These are phyloP conservation scores for Numenius arquata DNA, from an alignment of 2,113 vertebrate species.

Conservation along the genomic window DNA sequence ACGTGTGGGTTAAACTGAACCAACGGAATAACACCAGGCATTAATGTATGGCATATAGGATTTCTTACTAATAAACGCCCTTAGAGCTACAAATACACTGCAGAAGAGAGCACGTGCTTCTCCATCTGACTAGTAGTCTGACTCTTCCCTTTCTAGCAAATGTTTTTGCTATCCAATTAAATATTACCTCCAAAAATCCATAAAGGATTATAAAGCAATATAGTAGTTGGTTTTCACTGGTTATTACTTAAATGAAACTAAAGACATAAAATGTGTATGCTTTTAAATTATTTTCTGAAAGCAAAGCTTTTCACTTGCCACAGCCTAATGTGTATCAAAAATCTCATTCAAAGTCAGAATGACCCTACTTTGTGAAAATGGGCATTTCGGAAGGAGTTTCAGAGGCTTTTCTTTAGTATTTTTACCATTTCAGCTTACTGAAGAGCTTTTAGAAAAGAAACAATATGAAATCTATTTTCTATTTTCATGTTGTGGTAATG, in stretches of 20 bases:
- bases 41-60: background rate
- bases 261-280: background rate
- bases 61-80: background rate
- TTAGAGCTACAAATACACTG: background rate
- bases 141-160: background rate
- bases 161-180: background rate
- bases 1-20: background rate
- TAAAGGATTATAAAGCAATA: background rate
- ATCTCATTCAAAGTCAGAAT: background rate
- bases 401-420: background rate
- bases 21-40: background rate
- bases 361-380: background rate
- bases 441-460: constrained; percentile 1
- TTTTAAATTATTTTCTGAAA: background rate
- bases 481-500: constrained; percentile 12
- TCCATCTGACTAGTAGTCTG: background rate
- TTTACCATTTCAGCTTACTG: background rate
- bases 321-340: background rate
- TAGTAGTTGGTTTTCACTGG: background rate
- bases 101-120: background rate
- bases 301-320: background rate
- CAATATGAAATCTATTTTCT: background rate
- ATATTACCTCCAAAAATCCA: background rate
- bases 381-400: background rate
- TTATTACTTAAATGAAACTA: background rate